These are phyloP conservation scores for Synergus gifuensis DNA, from an alignment of 2,888 invertebrate genomes.

Conservation along the genomic window DNA sequence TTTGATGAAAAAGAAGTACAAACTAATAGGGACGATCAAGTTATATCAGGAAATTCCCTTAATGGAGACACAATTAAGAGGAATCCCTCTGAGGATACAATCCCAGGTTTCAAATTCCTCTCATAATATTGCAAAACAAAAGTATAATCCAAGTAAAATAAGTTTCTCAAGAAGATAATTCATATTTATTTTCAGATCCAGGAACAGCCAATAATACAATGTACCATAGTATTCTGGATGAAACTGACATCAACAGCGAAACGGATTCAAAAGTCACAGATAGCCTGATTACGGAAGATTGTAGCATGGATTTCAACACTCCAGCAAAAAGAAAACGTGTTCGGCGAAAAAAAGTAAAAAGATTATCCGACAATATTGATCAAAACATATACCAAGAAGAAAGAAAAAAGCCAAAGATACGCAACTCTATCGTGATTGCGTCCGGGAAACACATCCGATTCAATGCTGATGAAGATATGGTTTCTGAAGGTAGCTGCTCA, in stretches of 20 bases:
- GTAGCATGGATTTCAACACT: constrained; percentile 38
- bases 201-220: constrained; percentile 45
- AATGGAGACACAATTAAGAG: neutral
- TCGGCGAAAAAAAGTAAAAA: constrained; percentile 56
- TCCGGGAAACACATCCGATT: constrained; percentile 70
- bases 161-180: neutral
- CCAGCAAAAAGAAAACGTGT: constrained; percentile 60
- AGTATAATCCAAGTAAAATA: neutral
- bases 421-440: constrained; percentile 59
- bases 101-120: constrained; percentile 3
- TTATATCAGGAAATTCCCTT: neutral
- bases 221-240: constrained; percentile 54
- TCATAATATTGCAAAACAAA: neutral
- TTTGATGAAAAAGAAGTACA: constrained; percentile 30
- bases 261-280: constrained; percentile 52
- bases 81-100: neutral
- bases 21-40: constrained; percentile 15
- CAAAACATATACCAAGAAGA: constrained; percentile 22
- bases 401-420: constrained; percentile 64
- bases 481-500: neutral
- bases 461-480: constrained; percentile 55
- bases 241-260: constrained; percentile 44
- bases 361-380: constrained; percentile 8
- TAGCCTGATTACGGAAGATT: constrained; percentile 48
- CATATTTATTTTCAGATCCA: constrained; percentile 29